phyloP scores from a whole-genome alignment of 2,113 vertebrate species.

The Rhabdornis inornatus region DNA sequence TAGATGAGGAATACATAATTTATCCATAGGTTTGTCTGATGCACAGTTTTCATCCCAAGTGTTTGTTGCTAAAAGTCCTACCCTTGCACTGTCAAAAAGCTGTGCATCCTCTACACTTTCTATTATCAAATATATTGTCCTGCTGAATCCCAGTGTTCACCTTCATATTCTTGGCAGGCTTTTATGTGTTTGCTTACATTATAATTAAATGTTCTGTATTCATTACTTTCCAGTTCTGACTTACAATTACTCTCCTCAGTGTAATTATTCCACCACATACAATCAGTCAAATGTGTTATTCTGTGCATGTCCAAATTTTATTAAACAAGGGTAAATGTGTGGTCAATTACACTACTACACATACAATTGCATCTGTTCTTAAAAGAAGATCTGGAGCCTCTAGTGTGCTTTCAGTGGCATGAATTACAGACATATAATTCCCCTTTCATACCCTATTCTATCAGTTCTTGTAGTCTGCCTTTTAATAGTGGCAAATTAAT shows the following conservation, averaged over 20 bases:
- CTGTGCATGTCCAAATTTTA: slow-evolving; percentile 26
- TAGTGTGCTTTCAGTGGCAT: neutral
- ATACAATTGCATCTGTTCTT: slow-evolving; percentile 1
- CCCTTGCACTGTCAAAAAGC: neutral
- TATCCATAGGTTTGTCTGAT: neutral
- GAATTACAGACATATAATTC: neutral
- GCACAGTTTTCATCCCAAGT: neutral
- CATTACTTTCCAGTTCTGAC: slow-evolving; percentile 26
- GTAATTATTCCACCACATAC: slow-evolving; percentile 28
- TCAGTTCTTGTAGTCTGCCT: neutral
- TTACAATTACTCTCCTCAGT: slow-evolving; percentile 41
- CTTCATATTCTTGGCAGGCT: slow-evolving; percentile 44
- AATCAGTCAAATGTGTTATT: slow-evolving; percentile 12
- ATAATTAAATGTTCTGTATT: slow-evolving; percentile 55
- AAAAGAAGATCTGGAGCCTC: slow-evolving; percentile 10
- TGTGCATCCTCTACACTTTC: neutral
- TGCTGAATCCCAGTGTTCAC: neutral
- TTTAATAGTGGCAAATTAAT: neutral
- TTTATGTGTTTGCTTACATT: slow-evolving; percentile 45
- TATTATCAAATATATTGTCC: neutral
- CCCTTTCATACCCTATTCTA: neutral
- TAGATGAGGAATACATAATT: neutral
- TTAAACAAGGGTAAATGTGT: slow-evolving; percentile 38
- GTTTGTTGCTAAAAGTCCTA: neutral
- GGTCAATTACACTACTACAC: neutral